phyloP scores from a whole-genome alignment of 2,888 invertebrate species.

The Cheilosia vulpina region DNA sequence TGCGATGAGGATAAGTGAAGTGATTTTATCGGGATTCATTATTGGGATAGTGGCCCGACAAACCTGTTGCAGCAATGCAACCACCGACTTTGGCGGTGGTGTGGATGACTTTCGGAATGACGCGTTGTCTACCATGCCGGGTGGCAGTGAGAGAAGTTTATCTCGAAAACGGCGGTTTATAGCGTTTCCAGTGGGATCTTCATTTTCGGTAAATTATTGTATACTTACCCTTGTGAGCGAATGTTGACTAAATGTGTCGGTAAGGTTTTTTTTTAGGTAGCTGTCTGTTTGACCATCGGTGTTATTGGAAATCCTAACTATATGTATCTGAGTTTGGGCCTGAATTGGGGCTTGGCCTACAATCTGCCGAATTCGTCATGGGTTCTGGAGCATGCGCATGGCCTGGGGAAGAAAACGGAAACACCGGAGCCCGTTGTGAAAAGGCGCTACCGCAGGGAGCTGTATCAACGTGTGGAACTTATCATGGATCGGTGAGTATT shows the following conservation, averaged over 20 bases:
- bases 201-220: constrained; percentile 84
- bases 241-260: constrained; percentile 6
- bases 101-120: constrained; percentile 1
- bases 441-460: constrained; percentile 87
- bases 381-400: constrained; percentile 82
- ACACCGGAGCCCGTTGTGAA: constrained; percentile 77
- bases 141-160: constrained; percentile 47
- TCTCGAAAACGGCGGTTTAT: constrained; percentile 84
- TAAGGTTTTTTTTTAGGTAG: constrained; percentile 80
- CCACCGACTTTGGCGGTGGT: neutral
- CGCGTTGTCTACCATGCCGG: neutral
- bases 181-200: constrained; percentile 85
- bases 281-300: constrained; percentile 87
- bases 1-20: constrained; percentile 50
- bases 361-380: constrained; percentile 86
- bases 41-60: constrained; percentile 15
- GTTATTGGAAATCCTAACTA: constrained; percentile 85
- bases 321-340: constrained; percentile 86
- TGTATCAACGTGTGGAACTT: constrained; percentile 88
- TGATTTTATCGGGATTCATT: constrained; percentile 20
- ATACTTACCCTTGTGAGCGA: neutral
- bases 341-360: constrained; percentile 90
- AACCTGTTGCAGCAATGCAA: neutral
- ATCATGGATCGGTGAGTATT: constrained; percentile 88
- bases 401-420: constrained; percentile 69